Base-by-base conservation (phyloP, 1,140 invertebrate genomes). In the Parasteatoda tepidariorum region DNA sequence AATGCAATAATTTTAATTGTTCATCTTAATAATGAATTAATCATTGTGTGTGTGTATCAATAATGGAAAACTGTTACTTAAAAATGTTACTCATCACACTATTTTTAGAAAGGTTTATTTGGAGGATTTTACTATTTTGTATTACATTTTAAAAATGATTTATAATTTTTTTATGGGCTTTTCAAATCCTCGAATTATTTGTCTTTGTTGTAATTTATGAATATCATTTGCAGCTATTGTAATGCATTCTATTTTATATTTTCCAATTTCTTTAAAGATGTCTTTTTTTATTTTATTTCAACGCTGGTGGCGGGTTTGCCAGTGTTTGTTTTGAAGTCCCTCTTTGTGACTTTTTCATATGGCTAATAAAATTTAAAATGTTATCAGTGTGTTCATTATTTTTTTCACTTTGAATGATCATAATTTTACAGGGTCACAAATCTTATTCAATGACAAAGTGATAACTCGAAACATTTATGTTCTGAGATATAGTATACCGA, bases 301-400 rank as follows among this genome's bases (percentile, higher is more conserved):
- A 28, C 73, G 59, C 73, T 76, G 73, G 73, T 76, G 73, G 73
- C 59, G 73, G 73, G 59, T n/a, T 68, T 62, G 59, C 73, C 73
- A 76, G 73, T 76, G 59, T 34, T 24, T 13, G 24, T 34, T 22
- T 6, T 59, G n/a, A 59, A 59, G 30, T 24, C 30, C 26, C 61
- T 59, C 22, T 33, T 59, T 33, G 31, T 31, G 59, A 31, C 26
- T 74, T 74, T 59, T 74, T 59, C 24, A 74, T 59, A 30, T 74
- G 70, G 70, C 70, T 74, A 74, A 74, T 74, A 74, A 74, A 74
- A 31, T 34, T 74, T 74, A 71, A 48, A 48, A 18, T 48, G 9
- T 48, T 18, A 48, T 48, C 18, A 13, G 38, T 48, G n/a, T n/a
- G n/a, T n/a, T n/a, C n/a, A n/a, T n/a, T n/a, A n/a, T n/a, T n/a